Conservation (phyloP, 2,888 invertebrate species). For the Andrena haemorrhoa region DNA sequence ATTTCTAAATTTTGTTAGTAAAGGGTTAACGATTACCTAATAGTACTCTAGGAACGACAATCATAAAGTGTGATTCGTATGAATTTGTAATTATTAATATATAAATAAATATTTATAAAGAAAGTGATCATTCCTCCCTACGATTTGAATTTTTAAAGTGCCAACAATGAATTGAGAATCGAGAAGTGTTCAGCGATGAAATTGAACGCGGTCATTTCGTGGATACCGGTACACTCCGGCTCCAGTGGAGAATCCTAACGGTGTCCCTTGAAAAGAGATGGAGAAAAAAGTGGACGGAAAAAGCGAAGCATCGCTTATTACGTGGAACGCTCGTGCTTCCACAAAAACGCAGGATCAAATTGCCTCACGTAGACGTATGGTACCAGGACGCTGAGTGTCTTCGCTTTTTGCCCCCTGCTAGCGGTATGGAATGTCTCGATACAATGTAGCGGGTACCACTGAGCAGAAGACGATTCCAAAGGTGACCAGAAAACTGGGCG, state of each 20-base stretch:
- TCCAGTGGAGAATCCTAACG: constrained; percentile 57
- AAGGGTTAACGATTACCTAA: too few relatives aligned
- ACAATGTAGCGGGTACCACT: constrained; percentile 40
- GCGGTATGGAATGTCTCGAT: constrained; percentile 59
- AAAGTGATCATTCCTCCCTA: too few relatives aligned
- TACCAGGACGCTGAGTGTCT: constrained; percentile 46
- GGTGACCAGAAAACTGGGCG: constrained; percentile 18
- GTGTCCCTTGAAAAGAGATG: constrained; percentile 53
- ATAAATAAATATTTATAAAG: too few relatives aligned
- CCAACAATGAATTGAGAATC: neutral
- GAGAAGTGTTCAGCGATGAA: constrained; percentile 37
- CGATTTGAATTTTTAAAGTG: neutral
- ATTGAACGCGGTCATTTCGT: constrained; percentile 53
- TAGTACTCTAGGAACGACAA: too few relatives aligned
- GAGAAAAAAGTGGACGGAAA: constrained; percentile 37
- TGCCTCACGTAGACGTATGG: constrained; percentile 73
- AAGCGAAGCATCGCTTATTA: constrained; percentile 73
- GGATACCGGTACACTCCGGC: constrained; percentile 57
- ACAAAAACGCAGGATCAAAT: constrained; percentile 75
- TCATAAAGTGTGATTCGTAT: too few relatives aligned
- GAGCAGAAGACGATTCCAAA: constrained; percentile 15
- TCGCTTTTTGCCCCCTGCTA: constrained; percentile 49
- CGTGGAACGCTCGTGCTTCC: constrained; percentile 71
- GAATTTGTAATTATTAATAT: too few relatives aligned
- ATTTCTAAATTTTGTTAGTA: too few relatives aligned